Conservation (phyloP, 2,888 invertebrate genomes). For the Heliconius erato region DNA sequence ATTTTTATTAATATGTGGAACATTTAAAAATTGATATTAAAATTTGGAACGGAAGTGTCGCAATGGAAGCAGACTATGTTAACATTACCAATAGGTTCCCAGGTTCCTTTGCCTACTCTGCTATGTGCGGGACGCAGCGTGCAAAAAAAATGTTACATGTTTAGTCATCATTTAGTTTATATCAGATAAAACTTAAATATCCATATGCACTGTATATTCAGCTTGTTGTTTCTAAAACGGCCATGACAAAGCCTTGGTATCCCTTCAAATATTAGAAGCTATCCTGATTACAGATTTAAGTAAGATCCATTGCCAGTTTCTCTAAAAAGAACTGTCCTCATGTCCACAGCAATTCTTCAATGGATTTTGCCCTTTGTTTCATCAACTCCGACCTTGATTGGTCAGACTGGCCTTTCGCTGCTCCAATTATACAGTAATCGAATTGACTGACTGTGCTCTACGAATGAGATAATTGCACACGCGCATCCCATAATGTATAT, state of each 20-base stretch:
- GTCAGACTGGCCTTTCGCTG: slow-evolving; percentile 69
- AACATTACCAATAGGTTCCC: too few relatives aligned
- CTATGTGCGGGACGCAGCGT: too few relatives aligned
- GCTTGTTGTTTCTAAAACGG: slow-evolving; percentile 51
- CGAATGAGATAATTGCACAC: slow-evolving; percentile 81
- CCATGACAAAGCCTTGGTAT: slow-evolving; percentile 55
- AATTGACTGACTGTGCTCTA: slow-evolving; percentile 78
- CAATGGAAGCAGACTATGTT: too few relatives aligned
- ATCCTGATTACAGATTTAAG: slow-evolving; percentile 13
- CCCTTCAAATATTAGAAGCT: slow-evolving; percentile 12
- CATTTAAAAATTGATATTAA: too few relatives aligned
- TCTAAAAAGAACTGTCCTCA: slow-evolving; percentile 87
- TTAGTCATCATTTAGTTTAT: too few relatives aligned
- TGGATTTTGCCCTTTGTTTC: slow-evolving; percentile 43
- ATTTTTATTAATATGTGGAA: too few relatives aligned
- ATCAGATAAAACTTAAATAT: neutral
- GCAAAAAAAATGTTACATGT: neutral
- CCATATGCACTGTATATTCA: slow-evolving; percentile 41
- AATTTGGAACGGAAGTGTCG: too few relatives aligned
- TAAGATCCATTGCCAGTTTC: slow-evolving; percentile 35
- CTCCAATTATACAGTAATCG: slow-evolving; percentile 81
- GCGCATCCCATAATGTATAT: slow-evolving; percentile 70
- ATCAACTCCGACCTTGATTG: slow-evolving; percentile 63
- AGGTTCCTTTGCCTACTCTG: too few relatives aligned
- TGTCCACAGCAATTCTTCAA: slow-evolving; percentile 33